Conservation (phyloP, 2,888 invertebrate species). For the Diarsia brunnea region DNA sequence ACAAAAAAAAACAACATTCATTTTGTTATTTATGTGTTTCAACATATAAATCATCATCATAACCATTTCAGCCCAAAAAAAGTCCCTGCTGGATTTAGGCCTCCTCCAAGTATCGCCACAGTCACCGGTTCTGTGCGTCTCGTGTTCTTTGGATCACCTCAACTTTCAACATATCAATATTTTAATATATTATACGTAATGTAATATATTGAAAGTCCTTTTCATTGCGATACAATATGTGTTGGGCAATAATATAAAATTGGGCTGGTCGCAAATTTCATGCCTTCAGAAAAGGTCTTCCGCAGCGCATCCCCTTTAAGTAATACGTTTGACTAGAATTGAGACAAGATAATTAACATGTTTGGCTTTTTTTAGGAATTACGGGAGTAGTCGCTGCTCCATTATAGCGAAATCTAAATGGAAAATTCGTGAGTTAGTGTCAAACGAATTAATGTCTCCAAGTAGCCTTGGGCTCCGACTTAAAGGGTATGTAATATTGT, state of each 20-base stretch:
- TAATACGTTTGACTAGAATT: neutral
- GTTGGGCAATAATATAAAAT: too few species aligned
- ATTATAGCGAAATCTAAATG: neutral
- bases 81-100: too few species aligned
- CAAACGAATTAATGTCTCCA: neutral
- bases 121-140: too few species aligned
- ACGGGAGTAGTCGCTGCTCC: neutral
- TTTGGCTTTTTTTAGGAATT: neutral
- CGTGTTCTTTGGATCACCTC: neutral
- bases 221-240: neutral
- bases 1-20: neutral
- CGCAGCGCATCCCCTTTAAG: neutral
- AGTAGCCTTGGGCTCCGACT: neutral
- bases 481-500: neutral
- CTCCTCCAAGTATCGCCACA: too few species aligned
- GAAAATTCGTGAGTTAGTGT: slow-evolving; percentile 5
- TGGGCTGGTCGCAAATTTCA: neutral
- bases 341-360: neutral
- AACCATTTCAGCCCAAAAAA: too few species aligned
- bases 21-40: neutral
- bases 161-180: too few species aligned
- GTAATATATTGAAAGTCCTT: neutral
- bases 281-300: neutral
- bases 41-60: neutral
- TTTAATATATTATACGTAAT: too few species aligned